Base-by-base conservation (phyloP, 1,140 invertebrate species). In the Leguminivora glycinivorella region DNA sequence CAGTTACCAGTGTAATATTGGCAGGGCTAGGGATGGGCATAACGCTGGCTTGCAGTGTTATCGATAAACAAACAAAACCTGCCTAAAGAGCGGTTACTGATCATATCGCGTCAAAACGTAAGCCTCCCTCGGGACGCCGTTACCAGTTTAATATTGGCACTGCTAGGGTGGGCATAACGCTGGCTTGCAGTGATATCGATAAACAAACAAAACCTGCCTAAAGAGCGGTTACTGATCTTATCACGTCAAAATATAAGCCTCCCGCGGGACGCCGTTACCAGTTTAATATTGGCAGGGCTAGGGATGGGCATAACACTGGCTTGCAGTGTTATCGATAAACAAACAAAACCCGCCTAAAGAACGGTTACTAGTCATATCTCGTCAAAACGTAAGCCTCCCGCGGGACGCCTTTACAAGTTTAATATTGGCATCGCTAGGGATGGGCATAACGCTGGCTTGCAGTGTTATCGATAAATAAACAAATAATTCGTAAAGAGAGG, bases 251-350 rank as follows among this genome's bases (percentile, higher is more conserved):
- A 63, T 17, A 29, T 52, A 63, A 26, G 58, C 58, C 25, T 29
- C 58, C 58, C 58, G 58, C 58, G 58, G 58, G 58, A 63, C 58
- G n/a, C 58, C 58, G 58, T 63, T 63, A 63, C 58, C 25, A 29
- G 24, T 63, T 63, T 63, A 63, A 63, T 63, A 29, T 63, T 31
- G 58, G 26, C 58, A 29, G n/a, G n/a, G 6, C 58, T 63, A 63
- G 29, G 6, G 58, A 14, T 63, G 29, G 0, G 26, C 56, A 6
- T 4, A 1, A 63, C 31, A 4, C 4, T n/a, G 10, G 26, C n/a
- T 31, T 17, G 25, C 4, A 12, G n/a, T 6, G 24, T 63, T 29
- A 29, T 63, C 58, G 26, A 29, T 58, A n/a, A 58, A 52, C 17
- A 19, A 12, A n/a, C n/a, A n/a, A n/a, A n/a, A n/a, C n/a, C 58